Base-by-base conservation (phyloP, 1,140 invertebrate genomes). In the Neelides sp. region DNA sequence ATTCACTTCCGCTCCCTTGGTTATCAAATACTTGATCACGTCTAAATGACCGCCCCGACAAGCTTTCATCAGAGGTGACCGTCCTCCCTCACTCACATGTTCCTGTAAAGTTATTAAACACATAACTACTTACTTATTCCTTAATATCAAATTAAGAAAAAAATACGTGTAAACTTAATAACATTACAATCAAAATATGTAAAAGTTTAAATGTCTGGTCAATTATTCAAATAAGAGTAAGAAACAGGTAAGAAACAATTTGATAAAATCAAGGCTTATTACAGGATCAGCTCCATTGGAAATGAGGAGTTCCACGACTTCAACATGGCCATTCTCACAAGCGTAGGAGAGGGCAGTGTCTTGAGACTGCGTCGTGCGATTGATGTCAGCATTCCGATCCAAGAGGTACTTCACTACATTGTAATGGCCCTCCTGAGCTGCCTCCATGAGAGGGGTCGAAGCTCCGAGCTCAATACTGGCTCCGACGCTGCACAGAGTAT, bases 31-130 rank as follows among this genome's bases (percentile, higher is more conserved):
- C 71, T 95, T 88, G 40, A 98, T 95, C 40, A 94, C 95, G 65
- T 88, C 91, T n/a, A 92, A 72, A 70, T 98, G 94, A n/a, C 94
- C 94, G 44, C 94, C 93, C 64, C 95, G 81, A 56, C 91, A 91
- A n/a, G 95, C 92, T 70, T 98, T 88, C 95, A 98, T 98, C 52
- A 98, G 69, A 24, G 95, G 94, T 27, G 94, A 97, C 67, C 85
- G 76, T 30, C 83, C 91, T 59, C 85, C 91, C 73, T 90, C 88
- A n/a, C 84, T 89, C 71, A 88, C 83, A 65, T 92, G 87, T 69
- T 93, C 88, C 76, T 79, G 60, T 54, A 64, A 61, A 43, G 50
- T 37, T 20, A 44, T 60, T 42, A 36, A 48, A 36, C 7, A 41
- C 7, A 39, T 13, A 55, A 34, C 34, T n/a, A 17, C 17, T n/a